Conservation (phyloP, 2,797 vertebrate species). For the Sebastes iracundus region DNA sequence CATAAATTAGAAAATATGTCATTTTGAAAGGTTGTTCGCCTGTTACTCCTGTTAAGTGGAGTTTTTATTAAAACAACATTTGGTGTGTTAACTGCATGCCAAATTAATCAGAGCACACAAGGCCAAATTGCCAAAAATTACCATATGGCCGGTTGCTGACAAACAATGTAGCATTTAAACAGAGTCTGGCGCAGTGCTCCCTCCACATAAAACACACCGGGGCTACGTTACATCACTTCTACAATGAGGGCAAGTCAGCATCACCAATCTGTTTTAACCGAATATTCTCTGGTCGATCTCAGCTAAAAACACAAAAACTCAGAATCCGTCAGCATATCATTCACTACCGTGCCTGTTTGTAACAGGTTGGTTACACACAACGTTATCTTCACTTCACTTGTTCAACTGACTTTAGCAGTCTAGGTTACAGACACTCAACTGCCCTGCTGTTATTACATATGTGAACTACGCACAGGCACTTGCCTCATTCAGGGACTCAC, state of each 20-base stretch:
- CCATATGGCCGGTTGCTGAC: not conserved
- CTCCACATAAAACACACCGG: too few species aligned
- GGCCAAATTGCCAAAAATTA: not conserved
- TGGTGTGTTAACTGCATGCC: not conserved
- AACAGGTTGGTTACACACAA: not conserved
- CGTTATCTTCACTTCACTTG: not conserved
- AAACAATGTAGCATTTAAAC: not conserved
- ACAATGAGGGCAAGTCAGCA: not conserved
- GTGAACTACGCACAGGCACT: too few species aligned
- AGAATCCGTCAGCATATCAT: not conserved
- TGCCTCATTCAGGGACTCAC: too few species aligned
- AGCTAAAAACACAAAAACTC: not conserved
- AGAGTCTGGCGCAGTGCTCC: too few species aligned
- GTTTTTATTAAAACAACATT: not conserved
- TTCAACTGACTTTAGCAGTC: not conserved
- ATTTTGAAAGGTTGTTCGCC: not conserved
- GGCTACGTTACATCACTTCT: not conserved
- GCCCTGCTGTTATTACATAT: too few species aligned
- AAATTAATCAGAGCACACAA: not conserved
- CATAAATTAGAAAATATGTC: not conserved
- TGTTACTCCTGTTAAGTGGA: not conserved
- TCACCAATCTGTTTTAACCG: not conserved
- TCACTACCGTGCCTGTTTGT: not conserved
- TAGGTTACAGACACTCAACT: not conserved
- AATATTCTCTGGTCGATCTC: not conserved